Percentiles rank a stretch among this genome's conserved stretches.
Evolutionary conservation across 1,140 invertebrate genomes (phyloP).

Genomic region (Chironomus striatipennis): DNA sequence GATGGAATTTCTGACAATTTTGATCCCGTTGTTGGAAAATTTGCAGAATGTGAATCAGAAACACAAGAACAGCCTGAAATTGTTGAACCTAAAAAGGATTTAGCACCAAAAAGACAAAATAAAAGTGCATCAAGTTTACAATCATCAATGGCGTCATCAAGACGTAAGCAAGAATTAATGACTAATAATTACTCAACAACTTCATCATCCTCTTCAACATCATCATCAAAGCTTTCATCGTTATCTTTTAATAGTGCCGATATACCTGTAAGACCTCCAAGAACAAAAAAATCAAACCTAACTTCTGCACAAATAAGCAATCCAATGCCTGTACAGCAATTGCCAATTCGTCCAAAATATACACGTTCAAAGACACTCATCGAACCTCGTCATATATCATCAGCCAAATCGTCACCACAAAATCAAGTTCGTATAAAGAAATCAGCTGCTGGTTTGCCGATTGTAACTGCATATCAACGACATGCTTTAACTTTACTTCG

Average conservation of each 20-base stretch:
- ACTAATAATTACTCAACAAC: constrained; percentile 25
- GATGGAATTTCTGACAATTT: constrained; percentile 93
- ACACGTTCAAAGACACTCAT: constrained; percentile 45
- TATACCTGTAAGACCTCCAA: constrained; percentile 31
- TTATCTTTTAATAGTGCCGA: constrained; percentile 24
- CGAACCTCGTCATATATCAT: constrained; percentile 41
- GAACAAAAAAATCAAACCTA: constrained; percentile 29
- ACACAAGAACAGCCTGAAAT: constrained; percentile 12
- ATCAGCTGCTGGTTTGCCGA: constrained; percentile 51
- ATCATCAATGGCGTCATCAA: constrained; percentile 31
- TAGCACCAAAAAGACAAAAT: constrained; percentile 37
- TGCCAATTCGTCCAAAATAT: constrained; percentile 37
- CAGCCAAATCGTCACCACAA: constrained; percentile 29
- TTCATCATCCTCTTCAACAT: not conserved
- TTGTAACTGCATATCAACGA: constrained; percentile 69
- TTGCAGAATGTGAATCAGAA: constrained; percentile 54
- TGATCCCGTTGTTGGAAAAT: constrained; percentile 89
- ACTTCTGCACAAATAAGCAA: constrained; percentile 25
- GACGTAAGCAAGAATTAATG: constrained; percentile 25
- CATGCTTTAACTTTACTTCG: constrained; percentile 70
- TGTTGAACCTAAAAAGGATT: constrained; percentile 25
- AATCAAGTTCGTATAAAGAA: constrained; percentile 36
- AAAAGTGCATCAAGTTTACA: constrained; percentile 38
- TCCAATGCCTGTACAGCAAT: constrained; percentile 17
- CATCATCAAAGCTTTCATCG: constrained; percentile 1